A percentile compares a stretch with the other conserved stretches of the same genome.
phyloP scores from a whole-genome alignment of 2,888 invertebrate genomes.

The Elaeidobius kamerunicus region DNA sequence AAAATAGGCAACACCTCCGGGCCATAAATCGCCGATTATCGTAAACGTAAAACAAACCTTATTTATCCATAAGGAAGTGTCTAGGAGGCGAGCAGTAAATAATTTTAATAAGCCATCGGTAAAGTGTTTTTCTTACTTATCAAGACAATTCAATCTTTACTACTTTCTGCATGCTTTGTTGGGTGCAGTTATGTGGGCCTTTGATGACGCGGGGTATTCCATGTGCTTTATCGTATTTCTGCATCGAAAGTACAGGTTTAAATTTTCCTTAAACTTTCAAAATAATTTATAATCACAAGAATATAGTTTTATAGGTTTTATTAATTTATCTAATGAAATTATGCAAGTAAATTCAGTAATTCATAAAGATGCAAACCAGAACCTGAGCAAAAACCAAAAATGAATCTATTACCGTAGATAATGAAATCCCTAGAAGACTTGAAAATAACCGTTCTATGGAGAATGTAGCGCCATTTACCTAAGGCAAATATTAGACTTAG shows the following conservation, averaged over 20 bases:
- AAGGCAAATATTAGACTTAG: slow-evolving; percentile 13
- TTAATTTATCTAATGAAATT: no score
- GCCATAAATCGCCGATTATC: slow-evolving; percentile 30
- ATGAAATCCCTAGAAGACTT: slow-evolving; percentile 2
- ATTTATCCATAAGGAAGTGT: slow-evolving; percentile 29
- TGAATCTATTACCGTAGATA: neutral
- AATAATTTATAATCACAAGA: no score
- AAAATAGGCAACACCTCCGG: slow-evolving; percentile 25
- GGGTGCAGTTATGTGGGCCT: neutral
- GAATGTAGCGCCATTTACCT: slow-evolving; percentile 14
- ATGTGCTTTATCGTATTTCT: no score
- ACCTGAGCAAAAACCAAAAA: no score
- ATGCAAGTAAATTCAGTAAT: no score
- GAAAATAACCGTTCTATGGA: slow-evolving; percentile 12
- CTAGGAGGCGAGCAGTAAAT: slow-evolving; percentile 24
- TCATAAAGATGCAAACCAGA: no score
- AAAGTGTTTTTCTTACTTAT: slow-evolving; percentile 3
- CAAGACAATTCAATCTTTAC: slow-evolving; percentile 8
- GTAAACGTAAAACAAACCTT: slow-evolving; percentile 29
- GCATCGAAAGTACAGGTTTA: no score
- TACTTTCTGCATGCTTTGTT: neutral
- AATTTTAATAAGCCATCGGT: slow-evolving; percentile 28
- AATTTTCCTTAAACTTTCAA: no score
- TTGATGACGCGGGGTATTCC: no score
- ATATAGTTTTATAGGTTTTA: no score